Evolutionary conservation across 2,888 invertebrate genomes (phyloP), one percentile per base, ranked within the genome.

Genomic region (Drosophila birchii): DNA sequence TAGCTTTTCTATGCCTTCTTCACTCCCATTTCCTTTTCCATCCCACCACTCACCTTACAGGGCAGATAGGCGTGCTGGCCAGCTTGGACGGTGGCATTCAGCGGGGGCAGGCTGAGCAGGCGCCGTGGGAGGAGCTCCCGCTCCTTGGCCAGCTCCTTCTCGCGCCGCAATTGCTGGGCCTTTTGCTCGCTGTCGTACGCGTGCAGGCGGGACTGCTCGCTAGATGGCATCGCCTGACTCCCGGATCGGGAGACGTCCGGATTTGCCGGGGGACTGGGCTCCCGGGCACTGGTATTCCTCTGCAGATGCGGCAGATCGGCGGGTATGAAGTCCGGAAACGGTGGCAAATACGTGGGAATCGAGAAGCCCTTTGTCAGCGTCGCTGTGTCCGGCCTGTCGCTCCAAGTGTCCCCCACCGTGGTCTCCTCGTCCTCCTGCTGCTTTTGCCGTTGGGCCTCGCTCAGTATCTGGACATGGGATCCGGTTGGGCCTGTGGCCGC

Each of bases 21-120:
- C 49, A 32, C 18, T 18, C 49, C 20, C 49, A 14, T 20, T 14
- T 14, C 20, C 32, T 14, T 32, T 9, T 14, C 18, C 12, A 32
- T 32, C 1, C 51, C 20, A 23, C 7, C 64, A 91, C 93, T 93
- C 86, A 95, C 96, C 94, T 96, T 96, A 94, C 97, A 98, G 67
- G 97, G 97, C 83, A 98, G 94, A 93, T 97, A 97, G 81, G 97
- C 97, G 93, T 97, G 96, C 68, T 96, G 97, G 89, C 97, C 97
- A 89, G 97, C 94, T 93, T 98, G 97, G 78, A 97, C 96, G 71
- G 97, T 97, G 92, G 97, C 95, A 93, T 97, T 97, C 91, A 96
- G 96, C 44, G 90, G 75, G n/a, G 81, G 86, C 57, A 81, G 80
- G 49, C 86, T 89, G 47, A 89, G 88, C 62, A 80, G 89, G 14